These are phyloP conservation scores for Geotrypetes seraphini DNA, from an alignment of 2,797 vertebrate genomes.

Conservation along the genomic window DNA sequence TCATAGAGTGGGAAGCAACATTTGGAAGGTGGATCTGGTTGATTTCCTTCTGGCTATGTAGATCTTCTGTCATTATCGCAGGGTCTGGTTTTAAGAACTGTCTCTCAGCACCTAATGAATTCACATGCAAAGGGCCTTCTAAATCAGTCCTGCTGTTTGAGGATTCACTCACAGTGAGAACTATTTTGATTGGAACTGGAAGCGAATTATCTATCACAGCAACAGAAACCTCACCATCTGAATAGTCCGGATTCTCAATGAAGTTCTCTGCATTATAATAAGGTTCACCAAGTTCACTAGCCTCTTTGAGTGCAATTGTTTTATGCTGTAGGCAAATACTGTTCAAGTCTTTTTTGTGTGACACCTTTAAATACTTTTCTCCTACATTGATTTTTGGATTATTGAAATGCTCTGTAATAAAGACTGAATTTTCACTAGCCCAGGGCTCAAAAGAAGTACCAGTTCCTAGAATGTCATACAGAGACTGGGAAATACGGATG, in stretches of 20 bases:
- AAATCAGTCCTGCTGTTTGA: conserved; percentile 67
- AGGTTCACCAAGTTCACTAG: not conserved
- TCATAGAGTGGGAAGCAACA: too few relatives aligned
- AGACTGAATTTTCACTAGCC: conserved; percentile 45
- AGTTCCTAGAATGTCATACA: conserved; percentile 43
- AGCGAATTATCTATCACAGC: conserved; percentile 73
- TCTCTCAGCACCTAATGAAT: conserved; percentile 47
- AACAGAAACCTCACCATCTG: conserved; percentile 69
- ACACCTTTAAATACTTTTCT: too few relatives aligned
- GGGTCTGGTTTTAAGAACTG: conserved; percentile 15
- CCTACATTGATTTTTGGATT: conserved; percentile 19
- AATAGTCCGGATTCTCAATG: conserved; percentile 57
- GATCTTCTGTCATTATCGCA: conserved; percentile 33
- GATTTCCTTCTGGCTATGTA: conserved; percentile 9
- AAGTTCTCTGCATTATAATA: not conserved
- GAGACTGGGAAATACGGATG: conserved; percentile 37
- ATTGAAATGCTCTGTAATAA: conserved; percentile 30
- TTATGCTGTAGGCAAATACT: conserved; percentile 28
- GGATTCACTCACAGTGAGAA: conserved; percentile 87
- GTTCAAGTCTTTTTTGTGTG: conserved; percentile 14
- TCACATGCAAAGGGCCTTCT: conserved; percentile 61
- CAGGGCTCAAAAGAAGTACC: conserved; percentile 45
- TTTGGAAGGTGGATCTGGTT: conserved; percentile 63
- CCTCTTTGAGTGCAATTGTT: conserved; percentile 17
- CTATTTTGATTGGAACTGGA: conserved; percentile 78